These are phyloP conservation scores for Tanypteryx hageni DNA, from an alignment of 2,888 invertebrate species.

Conservation along the genomic window DNA sequence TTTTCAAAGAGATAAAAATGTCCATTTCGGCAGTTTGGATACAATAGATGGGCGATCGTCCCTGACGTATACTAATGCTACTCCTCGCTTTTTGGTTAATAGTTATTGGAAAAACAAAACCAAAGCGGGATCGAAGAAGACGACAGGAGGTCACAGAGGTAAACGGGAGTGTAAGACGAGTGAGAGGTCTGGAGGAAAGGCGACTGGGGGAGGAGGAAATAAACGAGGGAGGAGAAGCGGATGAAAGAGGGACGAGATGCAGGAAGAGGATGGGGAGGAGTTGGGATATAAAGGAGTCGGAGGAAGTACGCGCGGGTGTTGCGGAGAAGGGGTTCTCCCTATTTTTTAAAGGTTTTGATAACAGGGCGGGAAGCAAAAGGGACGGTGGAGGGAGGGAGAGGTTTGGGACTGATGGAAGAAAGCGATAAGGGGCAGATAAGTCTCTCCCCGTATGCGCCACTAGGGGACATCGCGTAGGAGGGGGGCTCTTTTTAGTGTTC, in stretches of 20 bases:
- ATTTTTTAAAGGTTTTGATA: slow-evolving; percentile 53
- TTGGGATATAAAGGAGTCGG: neutral
- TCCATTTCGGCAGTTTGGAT: too few species aligned
- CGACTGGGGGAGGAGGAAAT: neutral
- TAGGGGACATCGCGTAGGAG: slow-evolving; percentile 39
- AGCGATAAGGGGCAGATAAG: slow-evolving; percentile 50
- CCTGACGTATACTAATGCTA: too few species aligned
- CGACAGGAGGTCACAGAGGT: neutral
- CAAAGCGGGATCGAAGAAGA: neutral
- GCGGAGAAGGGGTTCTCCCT: neutral
- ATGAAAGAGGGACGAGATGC: neutral
- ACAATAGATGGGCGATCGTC: too few species aligned
- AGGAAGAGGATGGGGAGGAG: neutral
- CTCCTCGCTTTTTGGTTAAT: too few species aligned
- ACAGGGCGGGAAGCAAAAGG: neutral
- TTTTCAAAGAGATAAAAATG: too few species aligned
- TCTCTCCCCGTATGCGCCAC: slow-evolving; percentile 33
- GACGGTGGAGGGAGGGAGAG: neutral
- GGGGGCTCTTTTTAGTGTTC: neutral
- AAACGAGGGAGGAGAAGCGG: neutral
- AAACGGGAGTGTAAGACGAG: neutral
- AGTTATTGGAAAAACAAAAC: too few species aligned
- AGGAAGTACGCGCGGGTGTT: neutral
- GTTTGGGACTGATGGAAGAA: slow-evolving; percentile 39
- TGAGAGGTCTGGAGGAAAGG: neutral